These are phyloP conservation scores for Nannobrachium achirus DNA, from an alignment of 2,113 vertebrate genomes.

Conservation along the genomic window DNA sequence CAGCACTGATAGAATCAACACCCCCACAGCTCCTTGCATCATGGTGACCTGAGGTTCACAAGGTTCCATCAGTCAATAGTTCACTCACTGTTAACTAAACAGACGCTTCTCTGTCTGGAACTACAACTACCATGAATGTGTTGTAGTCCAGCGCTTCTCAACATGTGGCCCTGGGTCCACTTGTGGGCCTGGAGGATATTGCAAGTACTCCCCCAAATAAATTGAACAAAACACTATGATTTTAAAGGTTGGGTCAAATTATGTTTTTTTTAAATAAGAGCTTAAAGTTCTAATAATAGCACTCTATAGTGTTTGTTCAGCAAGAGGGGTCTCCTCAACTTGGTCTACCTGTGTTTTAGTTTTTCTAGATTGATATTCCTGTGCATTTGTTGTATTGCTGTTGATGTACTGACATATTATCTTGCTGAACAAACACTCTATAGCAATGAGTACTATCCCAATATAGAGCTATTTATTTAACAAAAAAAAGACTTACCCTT, in stretches of 20 bases:
- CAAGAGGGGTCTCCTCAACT: no score
- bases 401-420: no score
- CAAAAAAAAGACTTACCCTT: no score
- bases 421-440: no score
- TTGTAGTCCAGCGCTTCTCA: neutral
- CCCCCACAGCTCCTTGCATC: conserved; percentile 41
- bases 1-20: conserved; percentile 61
- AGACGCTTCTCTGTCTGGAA: neutral
- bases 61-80: conserved; percentile 9
- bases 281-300: no score
- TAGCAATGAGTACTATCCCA: no score
- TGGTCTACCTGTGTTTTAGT: no score
- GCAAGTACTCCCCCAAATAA: neutral
- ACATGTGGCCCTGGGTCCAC: neutral
- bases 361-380: no score
- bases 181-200: neutral
- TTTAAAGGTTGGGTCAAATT: neutral
- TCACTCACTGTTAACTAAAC: conserved; percentile 27
- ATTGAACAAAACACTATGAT: neutral
- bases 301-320: no score
- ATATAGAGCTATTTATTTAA: no score
- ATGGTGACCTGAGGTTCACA: conserved; percentile 50
- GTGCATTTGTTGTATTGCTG: no score
- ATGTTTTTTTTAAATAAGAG: no score
- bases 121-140: neutral